phyloP scores from a whole-genome alignment of 1,140 invertebrate genomes.

The Diabrotica undecimpunctata region DNA sequence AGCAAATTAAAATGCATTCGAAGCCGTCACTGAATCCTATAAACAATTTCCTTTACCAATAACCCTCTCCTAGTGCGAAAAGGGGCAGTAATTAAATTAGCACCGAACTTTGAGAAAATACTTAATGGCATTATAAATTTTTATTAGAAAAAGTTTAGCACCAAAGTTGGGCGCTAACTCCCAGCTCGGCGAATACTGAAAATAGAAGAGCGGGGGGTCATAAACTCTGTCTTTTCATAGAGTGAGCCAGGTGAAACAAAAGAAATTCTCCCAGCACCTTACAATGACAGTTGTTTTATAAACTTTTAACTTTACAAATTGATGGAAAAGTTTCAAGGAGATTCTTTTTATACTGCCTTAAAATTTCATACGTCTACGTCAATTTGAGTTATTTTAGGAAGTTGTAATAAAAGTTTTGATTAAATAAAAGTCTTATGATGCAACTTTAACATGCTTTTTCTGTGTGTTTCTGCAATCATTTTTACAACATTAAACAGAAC shows the following conservation, averaged over 20 bases:
- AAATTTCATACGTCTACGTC: neutral
- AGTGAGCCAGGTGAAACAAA: neutral
- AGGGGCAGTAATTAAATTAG: neutral
- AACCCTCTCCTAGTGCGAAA: neutral
- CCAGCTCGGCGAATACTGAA: neutral
- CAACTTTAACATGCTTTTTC: too few species aligned
- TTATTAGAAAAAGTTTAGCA: constrained; percentile 1
- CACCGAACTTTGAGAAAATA: neutral
- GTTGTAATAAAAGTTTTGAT: too few species aligned
- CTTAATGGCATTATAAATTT: constrained; percentile 3
- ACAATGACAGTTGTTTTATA: neutral
- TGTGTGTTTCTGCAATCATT: too few species aligned
- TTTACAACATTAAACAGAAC: too few species aligned
- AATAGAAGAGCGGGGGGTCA: neutral
- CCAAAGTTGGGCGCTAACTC: neutral
- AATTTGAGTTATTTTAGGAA: neutral
- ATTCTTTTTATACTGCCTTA: neutral
- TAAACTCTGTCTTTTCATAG: neutral
- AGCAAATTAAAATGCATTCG: too few species aligned
- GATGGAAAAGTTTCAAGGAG: neutral
- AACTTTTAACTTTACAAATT: neutral
- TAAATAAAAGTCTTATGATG: too few species aligned
- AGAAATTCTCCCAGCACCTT: neutral
- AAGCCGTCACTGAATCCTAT: neutral
- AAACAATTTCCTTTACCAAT: neutral